Evolutionary conservation across 2,113 vertebrate genomes (phyloP).

Genomic region (Rhynchopsitta pachyrhyncha): DNA sequence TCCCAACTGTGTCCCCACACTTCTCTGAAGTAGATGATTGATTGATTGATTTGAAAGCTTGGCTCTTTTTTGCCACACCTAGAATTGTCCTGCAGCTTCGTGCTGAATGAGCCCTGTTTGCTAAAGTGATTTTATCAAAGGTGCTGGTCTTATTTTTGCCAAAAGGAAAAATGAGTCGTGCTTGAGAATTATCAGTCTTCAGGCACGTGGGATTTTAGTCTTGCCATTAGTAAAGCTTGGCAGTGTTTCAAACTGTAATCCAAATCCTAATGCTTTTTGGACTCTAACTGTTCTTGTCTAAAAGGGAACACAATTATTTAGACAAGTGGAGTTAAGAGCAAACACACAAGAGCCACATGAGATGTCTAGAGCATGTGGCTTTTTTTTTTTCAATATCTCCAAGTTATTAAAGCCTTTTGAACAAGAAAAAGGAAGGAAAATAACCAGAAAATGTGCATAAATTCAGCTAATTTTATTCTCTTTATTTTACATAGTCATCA

Average conservation of each 20-base stretch:
- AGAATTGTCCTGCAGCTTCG: background rate
- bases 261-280: conserved; percentile 25
- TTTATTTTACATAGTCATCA: background rate
- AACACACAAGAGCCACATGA: background rate
- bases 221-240: background rate
- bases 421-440: background rate
- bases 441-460: background rate
- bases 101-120: background rate
- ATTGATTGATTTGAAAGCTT: conserved; percentile 25
- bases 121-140: background rate
- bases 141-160: background rate
- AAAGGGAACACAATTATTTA: background rate
- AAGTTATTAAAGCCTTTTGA: background rate
- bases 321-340: background rate
- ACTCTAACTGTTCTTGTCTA: conserved; percentile 8
- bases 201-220: background rate
- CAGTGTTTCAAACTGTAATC: conserved; percentile 24
- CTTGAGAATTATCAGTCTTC: background rate
- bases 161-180: background rate
- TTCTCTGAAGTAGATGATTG: background rate
- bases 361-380: background rate
- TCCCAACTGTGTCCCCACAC: background rate
- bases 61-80: background rate
- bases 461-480: background rate
- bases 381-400: background rate